Base-by-base conservation (phyloP, 2,888 invertebrate genomes). In the Cyclophora albipunctata region DNA sequence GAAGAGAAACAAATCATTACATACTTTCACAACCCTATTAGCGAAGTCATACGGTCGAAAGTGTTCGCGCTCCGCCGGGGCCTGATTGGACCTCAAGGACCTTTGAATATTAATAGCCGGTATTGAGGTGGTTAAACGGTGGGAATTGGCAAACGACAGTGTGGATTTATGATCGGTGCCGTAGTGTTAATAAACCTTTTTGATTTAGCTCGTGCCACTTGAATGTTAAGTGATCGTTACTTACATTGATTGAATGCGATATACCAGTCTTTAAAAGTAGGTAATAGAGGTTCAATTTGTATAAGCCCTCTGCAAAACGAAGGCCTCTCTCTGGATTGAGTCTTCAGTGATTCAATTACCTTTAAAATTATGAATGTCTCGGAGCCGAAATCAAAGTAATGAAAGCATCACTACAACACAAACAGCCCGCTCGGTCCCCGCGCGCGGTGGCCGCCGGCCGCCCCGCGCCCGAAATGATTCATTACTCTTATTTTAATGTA, bases 21-120 rank as follows among this genome's bases (percentile, higher is more conserved):
- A 49, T 47, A 40, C 41, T 56, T 58, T 54, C 55, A 48, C 57
- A 51, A 44, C 48, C 50, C 46, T 59, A 58, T 54, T 44, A 40
- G 20, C 52, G 41, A 45, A 40, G 50, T 45, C 42, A 55, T 60
- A 71, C 52, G 56, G 61, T 45, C 35, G 54, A 59, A 47, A 45
- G 42, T 53, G 53, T 58, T 55, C 45, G 20, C 37, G 34, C 20
- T 35, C 45, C 78, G 72, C 70, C 71, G 72, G 71, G 71, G 67
- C 20, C 7, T 34, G 66, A 70, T 65, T 67, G 65, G 66, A 66
- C 69, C 66, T 61, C 64, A 61, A 76, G 76, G 56, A 70, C 75
- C 68, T 73, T 78, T 80, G 73, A 83, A 81, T 81, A 78, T 79
- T 79, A 80, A 82, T 77, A 67, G 70, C 42, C 49, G 59, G 62